Evolutionary conservation across 2,113 vertebrate species (phyloP).

Genomic region (Varanus komodoensis): DNA sequence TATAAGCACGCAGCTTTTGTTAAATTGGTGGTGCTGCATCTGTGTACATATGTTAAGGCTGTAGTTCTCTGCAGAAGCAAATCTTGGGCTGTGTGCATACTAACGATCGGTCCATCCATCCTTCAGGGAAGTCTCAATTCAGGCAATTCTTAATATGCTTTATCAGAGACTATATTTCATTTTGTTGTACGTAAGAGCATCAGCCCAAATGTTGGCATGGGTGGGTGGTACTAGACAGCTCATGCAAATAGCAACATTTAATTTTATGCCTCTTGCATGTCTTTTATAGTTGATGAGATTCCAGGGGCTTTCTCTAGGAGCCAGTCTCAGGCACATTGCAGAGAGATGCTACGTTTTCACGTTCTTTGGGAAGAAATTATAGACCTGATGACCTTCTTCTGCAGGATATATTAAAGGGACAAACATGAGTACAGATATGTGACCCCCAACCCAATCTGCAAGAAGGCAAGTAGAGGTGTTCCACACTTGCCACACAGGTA

Average conservation of each 20-base stretch:
- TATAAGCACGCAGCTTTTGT: slow-evolving; percentile 1
- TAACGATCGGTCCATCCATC: neutral
- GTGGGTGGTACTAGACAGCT: neutral
- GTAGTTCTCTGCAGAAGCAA: neutral
- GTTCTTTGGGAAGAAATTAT: neutral
- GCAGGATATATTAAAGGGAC: neutral
- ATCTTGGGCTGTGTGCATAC: neutral
- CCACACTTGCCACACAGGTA: neutral
- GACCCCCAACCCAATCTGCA: neutral
- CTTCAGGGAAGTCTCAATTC: neutral
- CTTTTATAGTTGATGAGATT: neutral
- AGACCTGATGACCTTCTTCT: slow-evolving; percentile 24
- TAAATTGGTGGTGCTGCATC: slow-evolving; percentile 14
- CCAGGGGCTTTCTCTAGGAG: neutral
- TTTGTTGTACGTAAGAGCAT: slow-evolving; percentile 19
- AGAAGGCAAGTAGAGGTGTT: neutral
- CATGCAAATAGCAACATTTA: neutral
- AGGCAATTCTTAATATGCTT: neutral
- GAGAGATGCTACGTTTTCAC: slow-evolving; percentile 4
- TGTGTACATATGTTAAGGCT: neutral
- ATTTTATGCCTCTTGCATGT: neutral
- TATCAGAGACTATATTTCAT: neutral
- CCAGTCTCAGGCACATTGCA: slow-evolving; percentile 6
- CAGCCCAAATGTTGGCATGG: neutral
- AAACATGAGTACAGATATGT: neutral